phyloP scores from a whole-genome alignment of 2,113 vertebrate genomes.

The Phalacrocorax carbo region DNA sequence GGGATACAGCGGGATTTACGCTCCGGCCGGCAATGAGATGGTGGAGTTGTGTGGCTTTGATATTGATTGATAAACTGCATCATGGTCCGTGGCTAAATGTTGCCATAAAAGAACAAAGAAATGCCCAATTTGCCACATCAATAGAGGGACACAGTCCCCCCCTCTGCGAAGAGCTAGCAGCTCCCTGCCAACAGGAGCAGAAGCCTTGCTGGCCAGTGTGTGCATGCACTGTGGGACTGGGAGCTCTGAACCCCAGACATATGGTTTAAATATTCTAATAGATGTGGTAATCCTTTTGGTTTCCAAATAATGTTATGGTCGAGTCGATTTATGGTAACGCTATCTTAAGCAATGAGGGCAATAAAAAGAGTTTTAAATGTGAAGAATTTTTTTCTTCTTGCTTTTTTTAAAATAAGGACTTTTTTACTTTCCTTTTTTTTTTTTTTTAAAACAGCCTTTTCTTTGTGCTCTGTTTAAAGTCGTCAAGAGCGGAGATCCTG shows the following conservation, averaged over 20 bases:
- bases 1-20: neutral
- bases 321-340: constrained; percentile 51
- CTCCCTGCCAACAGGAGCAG: neutral
- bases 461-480: constrained; percentile 10
- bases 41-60: neutral
- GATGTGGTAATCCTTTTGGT: constrained; percentile 55
- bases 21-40: neutral
- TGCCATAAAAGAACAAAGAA: neutral
- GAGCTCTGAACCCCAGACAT: constrained; percentile 20
- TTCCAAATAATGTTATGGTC: constrained; percentile 39
- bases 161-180: neutral
- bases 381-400: neutral
- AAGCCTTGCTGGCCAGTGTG: neutral
- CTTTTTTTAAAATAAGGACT: neutral
- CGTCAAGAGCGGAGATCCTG: neutral
- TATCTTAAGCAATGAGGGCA: constrained; percentile 51
- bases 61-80: neutral
- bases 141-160: neutral
- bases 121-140: neutral
- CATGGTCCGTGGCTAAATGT: neutral
- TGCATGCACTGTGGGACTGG: neutral
- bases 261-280: constrained; percentile 50
- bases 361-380: constrained; percentile 40
- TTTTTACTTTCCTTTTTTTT: neutral
- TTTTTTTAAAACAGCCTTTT: neutral